Evolutionary conservation across 1,140 invertebrate genomes (phyloP).

Genomic region (Bombus sylvicola): DNA sequence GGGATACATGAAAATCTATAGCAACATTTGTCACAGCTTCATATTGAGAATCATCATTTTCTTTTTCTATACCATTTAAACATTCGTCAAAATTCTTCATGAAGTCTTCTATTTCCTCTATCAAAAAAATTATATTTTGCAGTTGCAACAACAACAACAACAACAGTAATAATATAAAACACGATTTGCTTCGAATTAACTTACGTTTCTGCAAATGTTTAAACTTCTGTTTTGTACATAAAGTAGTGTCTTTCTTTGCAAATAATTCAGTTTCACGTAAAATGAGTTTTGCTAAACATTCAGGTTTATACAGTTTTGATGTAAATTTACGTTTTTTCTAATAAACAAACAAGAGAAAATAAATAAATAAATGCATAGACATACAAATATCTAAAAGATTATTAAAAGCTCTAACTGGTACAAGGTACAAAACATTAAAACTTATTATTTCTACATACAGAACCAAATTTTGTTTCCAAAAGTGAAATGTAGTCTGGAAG

Average conservation of each 20-base stretch:
- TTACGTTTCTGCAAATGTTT: constrained; percentile 33
- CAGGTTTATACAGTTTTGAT: neutral
- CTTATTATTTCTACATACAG: constrained; percentile 14
- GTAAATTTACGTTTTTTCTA: constrained; percentile 43
- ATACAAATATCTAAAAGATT: neutral
- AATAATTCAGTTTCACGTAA: neutral
- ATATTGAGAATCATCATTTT: constrained; percentile 53
- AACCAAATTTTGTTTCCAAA: constrained; percentile 51
- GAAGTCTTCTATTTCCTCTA: constrained; percentile 72
- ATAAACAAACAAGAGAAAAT: constrained; percentile 4
- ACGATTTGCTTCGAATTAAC: neutral
- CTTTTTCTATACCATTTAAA: constrained; percentile 39
- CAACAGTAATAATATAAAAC: too few relatives aligned
- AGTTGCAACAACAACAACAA: neutral
- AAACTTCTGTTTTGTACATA: neutral
- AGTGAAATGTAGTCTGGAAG: constrained; percentile 71
- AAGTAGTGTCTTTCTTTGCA: neutral
- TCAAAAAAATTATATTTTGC: constrained; percentile 19
- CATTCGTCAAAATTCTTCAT: constrained; percentile 65
- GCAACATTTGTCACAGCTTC: constrained; percentile 65
- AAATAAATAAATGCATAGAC: neutral
- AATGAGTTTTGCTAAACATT: constrained; percentile 21
- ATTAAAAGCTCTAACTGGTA: neutral
- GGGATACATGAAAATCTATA: constrained; percentile 58
- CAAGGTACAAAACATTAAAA: neutral